These are phyloP conservation scores for Holocentrus rufus DNA, from an alignment of 2,797 vertebrate species.

Conservation along the genomic window DNA sequence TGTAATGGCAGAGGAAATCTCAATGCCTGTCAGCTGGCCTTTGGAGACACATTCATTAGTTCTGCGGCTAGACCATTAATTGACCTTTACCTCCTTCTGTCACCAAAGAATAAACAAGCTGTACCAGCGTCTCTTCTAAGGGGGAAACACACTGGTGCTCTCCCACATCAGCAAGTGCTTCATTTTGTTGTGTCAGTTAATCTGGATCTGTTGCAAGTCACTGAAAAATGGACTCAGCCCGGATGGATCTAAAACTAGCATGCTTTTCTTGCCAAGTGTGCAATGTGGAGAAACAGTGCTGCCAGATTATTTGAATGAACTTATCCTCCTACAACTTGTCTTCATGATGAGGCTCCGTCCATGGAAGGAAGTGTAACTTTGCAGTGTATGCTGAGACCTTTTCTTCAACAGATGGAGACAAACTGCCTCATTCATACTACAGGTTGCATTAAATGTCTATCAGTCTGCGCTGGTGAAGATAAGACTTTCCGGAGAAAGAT, in stretches of 20 bases:
- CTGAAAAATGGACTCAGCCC: neutral
- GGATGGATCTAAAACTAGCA: neutral
- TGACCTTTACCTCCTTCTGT: slow-evolving; percentile 5
- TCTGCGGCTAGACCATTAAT: neutral
- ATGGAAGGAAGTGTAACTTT: slow-evolving; percentile 24
- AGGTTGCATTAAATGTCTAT: neutral
- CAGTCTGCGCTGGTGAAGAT: slow-evolving; percentile 5
- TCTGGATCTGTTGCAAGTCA: neutral
- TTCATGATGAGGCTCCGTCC: neutral
- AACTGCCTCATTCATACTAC: neutral
- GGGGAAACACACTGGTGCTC: too few relatives aligned
- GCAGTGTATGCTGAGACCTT: neutral
- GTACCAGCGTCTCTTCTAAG: too few relatives aligned
- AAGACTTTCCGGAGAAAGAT: slow-evolving; percentile 6
- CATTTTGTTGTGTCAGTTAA: slow-evolving; percentile 6
- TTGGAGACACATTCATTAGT: slow-evolving; percentile 19
- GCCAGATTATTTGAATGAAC: too few relatives aligned
- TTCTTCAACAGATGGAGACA: neutral
- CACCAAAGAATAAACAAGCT: slow-evolving; percentile 7
- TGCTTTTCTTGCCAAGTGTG: neutral
- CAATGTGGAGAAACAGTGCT: neutral
- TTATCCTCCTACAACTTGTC: neutral
- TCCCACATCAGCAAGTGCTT: too few relatives aligned
- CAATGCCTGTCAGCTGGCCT: neutral
- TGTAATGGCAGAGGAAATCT: neutral